Evolutionary conservation across 2,113 vertebrate species (phyloP).

Genomic region (Macquaria ambigua): DNA sequence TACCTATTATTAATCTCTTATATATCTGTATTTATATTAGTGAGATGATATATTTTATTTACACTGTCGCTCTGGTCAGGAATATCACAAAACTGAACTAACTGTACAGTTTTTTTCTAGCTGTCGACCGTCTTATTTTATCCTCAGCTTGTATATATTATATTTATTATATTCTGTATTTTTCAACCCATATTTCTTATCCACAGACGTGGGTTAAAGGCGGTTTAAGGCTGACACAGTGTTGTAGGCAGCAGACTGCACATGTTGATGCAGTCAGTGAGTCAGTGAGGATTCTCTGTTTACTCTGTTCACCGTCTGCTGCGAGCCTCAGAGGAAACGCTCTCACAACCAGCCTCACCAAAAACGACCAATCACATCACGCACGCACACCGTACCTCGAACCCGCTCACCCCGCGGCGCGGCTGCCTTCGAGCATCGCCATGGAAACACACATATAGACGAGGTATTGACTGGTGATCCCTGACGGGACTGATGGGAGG

Average conservation of each 20-base stretch:
- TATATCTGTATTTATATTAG: too few species aligned
- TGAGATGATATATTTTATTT: too few species aligned
- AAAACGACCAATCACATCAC: slow-evolving; percentile 35
- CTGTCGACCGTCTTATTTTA: too few species aligned
- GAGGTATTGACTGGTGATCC: slow-evolving; percentile 44
- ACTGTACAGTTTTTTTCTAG: background rate
- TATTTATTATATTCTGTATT: too few species aligned
- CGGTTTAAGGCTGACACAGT: background rate
- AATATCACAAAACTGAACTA: too few species aligned
- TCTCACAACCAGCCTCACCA: background rate
- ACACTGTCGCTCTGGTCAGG: too few species aligned
- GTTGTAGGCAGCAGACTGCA: background rate
- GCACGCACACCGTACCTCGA: background rate
- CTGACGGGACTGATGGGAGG: background rate
- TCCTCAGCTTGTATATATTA: too few species aligned
- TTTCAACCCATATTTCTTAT: too few species aligned
- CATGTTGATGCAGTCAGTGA: background rate
- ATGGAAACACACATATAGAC: slow-evolving; percentile 52
- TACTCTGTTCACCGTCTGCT: background rate
- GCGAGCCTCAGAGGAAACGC: slow-evolving; percentile 2
- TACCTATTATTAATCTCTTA: background rate
- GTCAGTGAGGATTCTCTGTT: slow-evolving; percentile 22
- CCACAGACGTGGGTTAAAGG: too few species aligned
- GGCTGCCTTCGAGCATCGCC: slow-evolving; percentile 37
- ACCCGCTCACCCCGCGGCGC: slow-evolving; percentile 1